A percentile compares a stretch with the other conserved stretches of the same genome.
phyloP scores from a whole-genome alignment of 2,888 invertebrate genomes.

The Seira ritae region DNA sequence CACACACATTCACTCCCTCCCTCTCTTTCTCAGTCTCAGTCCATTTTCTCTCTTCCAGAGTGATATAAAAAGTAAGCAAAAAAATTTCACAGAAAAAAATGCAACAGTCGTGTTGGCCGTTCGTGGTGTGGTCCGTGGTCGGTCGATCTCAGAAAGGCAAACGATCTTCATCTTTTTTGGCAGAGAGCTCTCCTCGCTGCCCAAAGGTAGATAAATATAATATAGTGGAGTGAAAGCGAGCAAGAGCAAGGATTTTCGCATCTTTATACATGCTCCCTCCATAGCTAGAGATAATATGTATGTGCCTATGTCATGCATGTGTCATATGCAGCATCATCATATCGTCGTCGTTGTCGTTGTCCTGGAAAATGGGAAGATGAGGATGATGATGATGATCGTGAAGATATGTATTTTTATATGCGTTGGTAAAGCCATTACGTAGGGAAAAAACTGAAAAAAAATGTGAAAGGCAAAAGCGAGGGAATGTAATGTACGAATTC shows the following conservation, averaged over 20 bases:
- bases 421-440: conserved; percentile 1
- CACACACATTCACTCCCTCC: no score
- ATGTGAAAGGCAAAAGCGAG: not conserved
- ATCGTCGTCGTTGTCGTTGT: not conserved
- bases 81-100: not conserved
- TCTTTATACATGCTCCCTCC: not conserved
- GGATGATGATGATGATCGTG: not conserved
- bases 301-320: conserved; percentile 28
- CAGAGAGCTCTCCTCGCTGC: conserved; percentile 30
- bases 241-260: not conserved
- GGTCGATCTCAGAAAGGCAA: no score
- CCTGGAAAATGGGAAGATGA: not conserved
- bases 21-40: no score
- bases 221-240: not conserved
- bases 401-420: not conserved
- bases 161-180: conserved; percentile 6
- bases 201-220: not conserved
- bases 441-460: conserved; percentile 11
- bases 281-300: not conserved
- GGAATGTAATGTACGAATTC: not conserved
- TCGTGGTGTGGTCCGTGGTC: not conserved
- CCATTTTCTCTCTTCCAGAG: not conserved
- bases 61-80: not conserved
- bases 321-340: conserved; percentile 47
- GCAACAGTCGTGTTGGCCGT: conserved; percentile 26